phyloP scores from a whole-genome alignment of 2,113 vertebrate genomes.

The Oreotrochilus melanogaster region DNA sequence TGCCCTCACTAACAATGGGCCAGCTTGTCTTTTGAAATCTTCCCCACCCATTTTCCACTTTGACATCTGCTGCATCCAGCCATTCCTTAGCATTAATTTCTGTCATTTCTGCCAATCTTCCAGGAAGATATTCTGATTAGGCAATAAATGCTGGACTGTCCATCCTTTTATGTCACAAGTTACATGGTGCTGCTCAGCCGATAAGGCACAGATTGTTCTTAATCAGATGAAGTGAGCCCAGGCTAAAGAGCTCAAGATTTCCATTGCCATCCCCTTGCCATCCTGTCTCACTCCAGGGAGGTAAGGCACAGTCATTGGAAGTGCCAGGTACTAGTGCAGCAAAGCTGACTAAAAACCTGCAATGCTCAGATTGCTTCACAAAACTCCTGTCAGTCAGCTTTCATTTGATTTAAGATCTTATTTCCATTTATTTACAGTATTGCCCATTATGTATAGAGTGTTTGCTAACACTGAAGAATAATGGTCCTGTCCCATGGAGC shows the following conservation, averaged over 20 bases:
- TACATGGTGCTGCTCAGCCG: neutral
- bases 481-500: neutral
- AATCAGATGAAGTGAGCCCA: neutral
- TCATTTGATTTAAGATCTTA: slow-evolving; percentile 10
- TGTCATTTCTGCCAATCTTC: neutral
- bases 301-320: neutral
- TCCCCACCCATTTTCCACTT: neutral
- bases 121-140: neutral
- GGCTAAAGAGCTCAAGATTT: neutral
- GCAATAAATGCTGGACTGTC: neutral
- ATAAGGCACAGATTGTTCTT: neutral
- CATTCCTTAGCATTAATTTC: neutral
- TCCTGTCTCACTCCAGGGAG: accelerated
- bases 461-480: slow-evolving; percentile 41
- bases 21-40: neutral
- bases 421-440: slow-evolving; percentile 40
- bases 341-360: neutral
- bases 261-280: neutral
- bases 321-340: neutral
- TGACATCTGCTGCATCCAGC: neutral
- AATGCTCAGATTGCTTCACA: neutral
- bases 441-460: neutral
- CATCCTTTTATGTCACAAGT: neutral
- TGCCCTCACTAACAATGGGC: neutral
- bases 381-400: slow-evolving; percentile 19